Evolutionary conservation across 2,113 vertebrate genomes (phyloP).

Genomic region (Athene noctua): DNA sequence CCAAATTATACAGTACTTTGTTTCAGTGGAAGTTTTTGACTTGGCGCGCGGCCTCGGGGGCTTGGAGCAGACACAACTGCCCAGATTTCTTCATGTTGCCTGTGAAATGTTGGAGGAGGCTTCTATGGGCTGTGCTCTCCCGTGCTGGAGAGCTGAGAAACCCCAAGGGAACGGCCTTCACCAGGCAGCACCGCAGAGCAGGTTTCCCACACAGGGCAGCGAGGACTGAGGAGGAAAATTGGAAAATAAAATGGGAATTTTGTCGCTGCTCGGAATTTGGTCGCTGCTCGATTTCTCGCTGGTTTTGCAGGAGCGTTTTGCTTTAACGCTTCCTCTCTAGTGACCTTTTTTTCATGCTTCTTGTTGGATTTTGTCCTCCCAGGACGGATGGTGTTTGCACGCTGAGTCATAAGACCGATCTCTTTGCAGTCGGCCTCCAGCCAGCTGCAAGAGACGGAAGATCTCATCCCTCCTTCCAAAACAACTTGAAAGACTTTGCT

Average conservation of each 20-base stretch:
- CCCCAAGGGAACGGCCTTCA: fast-evolving
- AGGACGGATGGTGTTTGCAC: not conserved
- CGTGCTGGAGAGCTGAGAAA: not conserved
- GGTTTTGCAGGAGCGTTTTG: not conserved
- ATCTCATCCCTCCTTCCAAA: not conserved
- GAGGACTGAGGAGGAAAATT: not conserved
- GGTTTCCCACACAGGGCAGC: not conserved
- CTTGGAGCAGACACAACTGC: not conserved
- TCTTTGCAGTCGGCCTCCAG: fast-evolving
- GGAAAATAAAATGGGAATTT: not conserved
- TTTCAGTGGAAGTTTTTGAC: not conserved
- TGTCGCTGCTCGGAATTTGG: not conserved
- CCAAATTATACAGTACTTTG: not conserved
- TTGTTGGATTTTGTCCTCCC: not conserved
- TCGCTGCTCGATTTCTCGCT: too few relatives aligned
- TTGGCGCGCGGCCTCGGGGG: fast-evolving
- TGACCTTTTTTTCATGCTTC: not conserved
- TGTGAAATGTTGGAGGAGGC: fast-evolving
- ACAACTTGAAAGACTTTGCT: not conserved
- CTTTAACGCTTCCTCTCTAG: not conserved
- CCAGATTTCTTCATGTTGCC: not conserved
- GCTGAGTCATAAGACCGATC: not conserved
- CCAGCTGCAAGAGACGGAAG: not conserved
- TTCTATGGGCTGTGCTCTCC: not conserved
- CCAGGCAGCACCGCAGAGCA: not conserved